Conservation (phyloP, 2,888 invertebrate species). For the Parapristionchus giblindavisi region DNA sequence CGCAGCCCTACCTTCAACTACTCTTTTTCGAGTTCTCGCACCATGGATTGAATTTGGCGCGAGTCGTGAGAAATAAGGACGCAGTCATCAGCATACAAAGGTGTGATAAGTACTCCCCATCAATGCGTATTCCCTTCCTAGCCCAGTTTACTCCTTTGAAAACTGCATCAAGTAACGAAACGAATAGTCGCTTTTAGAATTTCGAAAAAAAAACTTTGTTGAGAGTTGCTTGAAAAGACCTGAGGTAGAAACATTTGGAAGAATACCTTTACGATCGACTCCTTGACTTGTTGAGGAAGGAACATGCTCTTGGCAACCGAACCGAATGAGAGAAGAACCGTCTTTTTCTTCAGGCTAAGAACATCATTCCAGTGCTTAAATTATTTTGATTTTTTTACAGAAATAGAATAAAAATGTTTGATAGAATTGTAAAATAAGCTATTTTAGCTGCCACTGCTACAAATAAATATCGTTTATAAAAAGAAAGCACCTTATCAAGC, state of each 20-base stretch:
- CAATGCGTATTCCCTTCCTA: no score
- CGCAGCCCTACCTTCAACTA: no score
- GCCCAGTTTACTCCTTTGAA: no score
- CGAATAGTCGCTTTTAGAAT: no score
- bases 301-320: neutral
- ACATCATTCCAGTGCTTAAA: slow-evolving; percentile 25
- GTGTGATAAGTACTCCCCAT: no score
- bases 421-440: neutral
- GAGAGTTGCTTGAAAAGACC: no score
- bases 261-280: slow-evolving; percentile 10
- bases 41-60: no score
- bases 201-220: neutral
- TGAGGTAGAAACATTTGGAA: no score
- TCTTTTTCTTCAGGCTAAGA: neutral
- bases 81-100: no score
- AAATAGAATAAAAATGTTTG: neutral
- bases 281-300: neutral
- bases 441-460: neutral
- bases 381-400: neutral
- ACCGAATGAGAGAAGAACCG: slow-evolving; percentile 22
- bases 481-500: neutral
- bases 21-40: no score
- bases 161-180: no score
- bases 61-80: no score
- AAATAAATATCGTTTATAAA: neutral